Evolutionary conservation across 2,113 vertebrate genomes (phyloP).

Genomic region (Aegithalos caudatus): DNA sequence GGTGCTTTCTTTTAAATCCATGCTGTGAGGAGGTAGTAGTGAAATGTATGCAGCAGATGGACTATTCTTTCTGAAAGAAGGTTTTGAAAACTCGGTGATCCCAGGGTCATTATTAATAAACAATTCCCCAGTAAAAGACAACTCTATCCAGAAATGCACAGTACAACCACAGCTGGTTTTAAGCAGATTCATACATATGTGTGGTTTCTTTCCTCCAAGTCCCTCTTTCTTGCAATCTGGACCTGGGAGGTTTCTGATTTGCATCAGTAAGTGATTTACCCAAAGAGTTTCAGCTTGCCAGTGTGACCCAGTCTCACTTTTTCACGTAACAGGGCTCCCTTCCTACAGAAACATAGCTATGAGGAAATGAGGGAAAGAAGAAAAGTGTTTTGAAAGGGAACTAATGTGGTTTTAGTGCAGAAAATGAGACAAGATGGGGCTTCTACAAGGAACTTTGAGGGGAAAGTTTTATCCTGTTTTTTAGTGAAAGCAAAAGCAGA

Average conservation of each 20-base stretch:
- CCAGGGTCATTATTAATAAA: not conserved
- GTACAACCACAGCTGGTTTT: not conserved
- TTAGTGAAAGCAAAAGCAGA: not conserved
- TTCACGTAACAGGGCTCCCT: not conserved
- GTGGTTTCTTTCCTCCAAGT: not conserved
- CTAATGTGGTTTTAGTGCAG: conserved; percentile 7
- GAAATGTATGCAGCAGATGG: not conserved
- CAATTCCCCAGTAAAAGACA: not conserved
- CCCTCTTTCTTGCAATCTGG: not conserved
- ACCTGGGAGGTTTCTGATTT: not conserved
- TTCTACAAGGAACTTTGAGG: not conserved
- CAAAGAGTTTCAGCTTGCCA: not conserved
- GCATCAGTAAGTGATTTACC: not conserved
- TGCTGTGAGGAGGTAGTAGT: not conserved
- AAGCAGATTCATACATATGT: not conserved
- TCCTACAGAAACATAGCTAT: not conserved
- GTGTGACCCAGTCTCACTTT: not conserved
- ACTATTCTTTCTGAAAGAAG: not conserved
- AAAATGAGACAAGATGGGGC: conserved; percentile 25
- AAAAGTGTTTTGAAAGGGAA: conserved; percentile 33
- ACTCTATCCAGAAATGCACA: not conserved
- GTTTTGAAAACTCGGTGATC: not conserved
- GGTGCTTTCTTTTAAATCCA: not conserved
- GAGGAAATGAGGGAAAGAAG: not conserved
- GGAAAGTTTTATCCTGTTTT: conserved; percentile 16